Conservation (phyloP, 2,888 invertebrate species). For the Morinoia aosen region DNA sequence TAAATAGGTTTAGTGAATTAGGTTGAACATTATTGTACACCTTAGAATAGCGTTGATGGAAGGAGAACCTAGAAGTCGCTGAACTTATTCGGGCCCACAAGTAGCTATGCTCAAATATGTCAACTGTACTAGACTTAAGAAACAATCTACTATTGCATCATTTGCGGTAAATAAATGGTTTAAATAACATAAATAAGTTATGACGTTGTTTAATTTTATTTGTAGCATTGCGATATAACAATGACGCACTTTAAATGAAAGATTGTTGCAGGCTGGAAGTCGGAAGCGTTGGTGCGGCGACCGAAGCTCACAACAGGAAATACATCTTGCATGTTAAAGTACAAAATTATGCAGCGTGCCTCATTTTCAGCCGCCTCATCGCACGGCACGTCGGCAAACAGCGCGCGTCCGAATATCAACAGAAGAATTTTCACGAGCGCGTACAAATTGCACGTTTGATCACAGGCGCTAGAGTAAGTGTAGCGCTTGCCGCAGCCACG, state of each 20-base stretch:
- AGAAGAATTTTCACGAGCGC: background rate
- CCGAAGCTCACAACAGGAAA: background rate
- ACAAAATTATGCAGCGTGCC: background rate
- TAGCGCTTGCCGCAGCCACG: background rate
- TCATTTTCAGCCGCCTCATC: background rate
- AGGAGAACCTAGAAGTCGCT: too few species aligned
- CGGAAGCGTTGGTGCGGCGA: background rate
- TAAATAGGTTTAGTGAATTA: too few species aligned
- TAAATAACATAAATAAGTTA: too few species aligned
- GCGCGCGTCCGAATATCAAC: background rate
- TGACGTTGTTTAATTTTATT: background rate
- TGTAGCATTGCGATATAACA: background rate
- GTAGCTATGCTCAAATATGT: too few species aligned
- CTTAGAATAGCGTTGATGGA: too few species aligned
- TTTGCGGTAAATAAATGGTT: too few species aligned
- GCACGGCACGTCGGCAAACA: background rate
- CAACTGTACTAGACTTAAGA: too few species aligned
- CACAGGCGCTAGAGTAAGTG: background rate
- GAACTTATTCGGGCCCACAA: too few species aligned
- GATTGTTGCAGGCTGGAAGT: background rate
- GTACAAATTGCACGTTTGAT: background rate
- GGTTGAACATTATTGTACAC: too few species aligned
- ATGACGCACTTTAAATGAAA: background rate
- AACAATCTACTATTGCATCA: too few species aligned
- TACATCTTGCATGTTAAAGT: background rate